These are phyloP conservation scores for Thaumatotibia leucotreta DNA, from an alignment of 1,140 invertebrate species.

Conservation along the genomic window DNA sequence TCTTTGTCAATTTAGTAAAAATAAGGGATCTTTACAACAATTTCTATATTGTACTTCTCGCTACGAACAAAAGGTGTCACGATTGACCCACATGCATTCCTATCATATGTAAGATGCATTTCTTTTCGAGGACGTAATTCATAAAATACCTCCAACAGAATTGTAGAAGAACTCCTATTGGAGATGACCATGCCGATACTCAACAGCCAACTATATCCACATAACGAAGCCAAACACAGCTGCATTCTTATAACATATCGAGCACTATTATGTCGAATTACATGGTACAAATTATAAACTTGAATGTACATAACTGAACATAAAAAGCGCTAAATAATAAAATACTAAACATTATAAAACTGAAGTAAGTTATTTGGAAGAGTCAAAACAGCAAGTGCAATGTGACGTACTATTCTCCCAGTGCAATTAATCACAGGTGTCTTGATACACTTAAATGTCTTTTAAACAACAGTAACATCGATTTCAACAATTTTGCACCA, in stretches of 20 bases:
- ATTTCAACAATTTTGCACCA: neutral
- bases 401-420: neutral
- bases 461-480: neutral
- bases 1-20: constrained; percentile 22
- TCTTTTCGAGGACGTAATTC: neutral
- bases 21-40: neutral
- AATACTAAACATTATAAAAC: neutral
- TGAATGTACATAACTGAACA: neutral
- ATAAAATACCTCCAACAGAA: neutral
- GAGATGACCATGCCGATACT: neutral
- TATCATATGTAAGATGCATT: neutral
- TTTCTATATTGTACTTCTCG: constrained; percentile 9
- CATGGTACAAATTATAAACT: neutral
- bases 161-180: neutral
- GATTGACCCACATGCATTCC: constrained; percentile 9
- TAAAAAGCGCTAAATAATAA: neutral
- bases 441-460: neutral
- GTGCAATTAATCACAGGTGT: neutral
- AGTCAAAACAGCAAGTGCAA: neutral
- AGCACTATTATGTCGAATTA: constrained; percentile 12
- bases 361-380: neutral
- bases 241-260: neutral
- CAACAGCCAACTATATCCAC: neutral
- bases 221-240: constrained; percentile 2
- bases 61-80: constrained; percentile 14